Conservation (phyloP, 2,888 invertebrate species). For the Habrosyne pyritoides region DNA sequence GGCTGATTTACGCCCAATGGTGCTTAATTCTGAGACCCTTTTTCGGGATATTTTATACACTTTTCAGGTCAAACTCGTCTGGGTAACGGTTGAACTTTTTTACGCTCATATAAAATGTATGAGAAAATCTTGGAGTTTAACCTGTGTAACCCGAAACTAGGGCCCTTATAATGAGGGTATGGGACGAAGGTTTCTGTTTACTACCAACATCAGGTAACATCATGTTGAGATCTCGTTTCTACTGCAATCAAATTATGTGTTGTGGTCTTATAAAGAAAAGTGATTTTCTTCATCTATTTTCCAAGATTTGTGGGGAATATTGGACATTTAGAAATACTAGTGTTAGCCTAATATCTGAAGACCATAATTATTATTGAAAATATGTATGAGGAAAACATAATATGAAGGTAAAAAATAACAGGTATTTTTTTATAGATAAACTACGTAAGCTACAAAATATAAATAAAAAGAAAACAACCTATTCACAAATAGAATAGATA, state of each 20-base stretch:
- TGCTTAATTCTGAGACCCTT: background rate
- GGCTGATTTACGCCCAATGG: background rate
- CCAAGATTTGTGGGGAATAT: too few relatives aligned
- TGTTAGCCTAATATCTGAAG: too few relatives aligned
- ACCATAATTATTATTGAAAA: too few relatives aligned
- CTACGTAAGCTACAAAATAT: too few relatives aligned
- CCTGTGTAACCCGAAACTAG: background rate
- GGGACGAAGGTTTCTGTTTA: background rate
- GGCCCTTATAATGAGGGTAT: background rate
- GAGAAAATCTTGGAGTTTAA: background rate
- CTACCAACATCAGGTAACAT: background rate
- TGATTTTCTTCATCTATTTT: background rate
- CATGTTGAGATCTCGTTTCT: background rate
- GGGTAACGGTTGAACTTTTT: background rate
- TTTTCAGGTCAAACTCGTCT: background rate
- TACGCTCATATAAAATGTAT: conserved; percentile 1
- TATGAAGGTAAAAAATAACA: too few relatives aligned
- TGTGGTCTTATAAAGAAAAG: background rate
- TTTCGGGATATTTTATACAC: background rate
- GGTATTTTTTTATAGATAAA: too few relatives aligned
- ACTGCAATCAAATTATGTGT: background rate
- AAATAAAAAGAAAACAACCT: too few relatives aligned
- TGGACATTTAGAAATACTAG: too few relatives aligned
- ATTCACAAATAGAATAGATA: too few relatives aligned
- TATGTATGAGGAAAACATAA: too few relatives aligned